Evolutionary conservation across 2,113 vertebrate species (phyloP).

Genomic region (Pionites leucogaster): DNA sequence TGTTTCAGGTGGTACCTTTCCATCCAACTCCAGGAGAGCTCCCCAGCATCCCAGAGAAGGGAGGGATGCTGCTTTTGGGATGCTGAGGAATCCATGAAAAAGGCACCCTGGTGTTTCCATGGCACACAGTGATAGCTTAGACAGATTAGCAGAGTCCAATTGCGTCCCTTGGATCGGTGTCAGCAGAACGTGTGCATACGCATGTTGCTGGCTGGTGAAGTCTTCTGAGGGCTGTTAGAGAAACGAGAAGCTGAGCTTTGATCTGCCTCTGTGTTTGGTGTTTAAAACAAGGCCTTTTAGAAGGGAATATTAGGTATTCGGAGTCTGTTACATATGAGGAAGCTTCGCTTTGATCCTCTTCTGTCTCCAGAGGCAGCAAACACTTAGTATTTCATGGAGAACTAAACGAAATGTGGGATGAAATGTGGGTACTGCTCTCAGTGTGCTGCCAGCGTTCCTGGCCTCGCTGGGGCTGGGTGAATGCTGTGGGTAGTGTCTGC

Average conservation of each 20-base stretch:
- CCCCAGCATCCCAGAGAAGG: background rate
- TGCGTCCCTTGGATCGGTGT: slow-evolving; percentile 19
- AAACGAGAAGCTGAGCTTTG: slow-evolving; percentile 57
- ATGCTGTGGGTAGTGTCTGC: background rate
- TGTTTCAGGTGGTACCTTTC: background rate
- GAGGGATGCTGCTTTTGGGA: background rate
- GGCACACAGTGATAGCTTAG: background rate
- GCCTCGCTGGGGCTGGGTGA: background rate
- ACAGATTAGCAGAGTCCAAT: slow-evolving; percentile 31
- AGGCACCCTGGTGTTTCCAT: background rate
- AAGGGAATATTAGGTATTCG: slow-evolving; percentile 68
- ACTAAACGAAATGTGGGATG: slow-evolving; percentile 42
- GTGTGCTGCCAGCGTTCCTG: background rate
- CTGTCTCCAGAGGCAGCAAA: slow-evolving; percentile 49
- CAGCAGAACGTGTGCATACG: background rate
- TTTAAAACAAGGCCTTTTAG: slow-evolving; percentile 73
- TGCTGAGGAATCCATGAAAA: background rate
- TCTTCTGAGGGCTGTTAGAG: slow-evolving; percentile 60
- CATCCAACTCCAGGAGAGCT: background rate
- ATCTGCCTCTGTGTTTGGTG: slow-evolving; percentile 69
- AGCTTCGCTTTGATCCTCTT: slow-evolving; percentile 62
- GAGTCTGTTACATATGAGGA: slow-evolving; percentile 52
- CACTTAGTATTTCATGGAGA: slow-evolving; percentile 55
- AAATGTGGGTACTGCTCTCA: background rate
- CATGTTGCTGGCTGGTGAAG: background rate